Percentiles rank a stretch among this genome's conserved stretches.
phyloP scores from a whole-genome alignment of 2,797 vertebrate genomes.

The Cottoperca gobio region DNA sequence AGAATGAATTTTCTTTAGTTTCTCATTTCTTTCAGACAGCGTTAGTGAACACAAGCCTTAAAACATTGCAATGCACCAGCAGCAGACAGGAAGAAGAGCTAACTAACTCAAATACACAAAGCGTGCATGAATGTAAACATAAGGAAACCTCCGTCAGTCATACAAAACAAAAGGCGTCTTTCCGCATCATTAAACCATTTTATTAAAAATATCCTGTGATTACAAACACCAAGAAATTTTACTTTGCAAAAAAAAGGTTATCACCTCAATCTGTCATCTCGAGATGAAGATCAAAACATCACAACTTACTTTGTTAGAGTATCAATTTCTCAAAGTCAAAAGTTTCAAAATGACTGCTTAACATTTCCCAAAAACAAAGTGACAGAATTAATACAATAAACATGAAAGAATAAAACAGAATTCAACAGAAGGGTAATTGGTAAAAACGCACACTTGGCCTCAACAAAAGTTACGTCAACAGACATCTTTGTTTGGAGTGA shows the following conservation, averaged over 20 bases:
- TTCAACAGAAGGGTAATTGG: slow-evolving; percentile 60
- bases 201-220: slow-evolving; percentile 88
- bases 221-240: slow-evolving; percentile 84
- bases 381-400: slow-evolving; percentile 74
- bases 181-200: slow-evolving; percentile 81
- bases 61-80: neutral
- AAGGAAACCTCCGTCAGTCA: neutral
- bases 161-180: slow-evolving; percentile 28
- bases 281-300: slow-evolving; percentile 81
- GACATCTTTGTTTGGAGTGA: slow-evolving; percentile 77
- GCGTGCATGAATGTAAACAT: neutral
- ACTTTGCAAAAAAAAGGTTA: no score
- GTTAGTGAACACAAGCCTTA: no score
- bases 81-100: no score
- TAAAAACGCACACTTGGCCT: slow-evolving; percentile 66
- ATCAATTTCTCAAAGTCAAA: slow-evolving; percentile 77
- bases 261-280: slow-evolving; percentile 67
- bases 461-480: no score
- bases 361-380: slow-evolving; percentile 65
- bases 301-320: slow-evolving; percentile 79
- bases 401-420: slow-evolving; percentile 61
- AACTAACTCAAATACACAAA: neutral
- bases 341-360: slow-evolving; percentile 75
- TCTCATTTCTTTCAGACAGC: no score
- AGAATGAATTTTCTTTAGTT: no score